A percentile compares a stretch with the other conserved stretches of the same genome.
Conservation (phyloP, 2,888 invertebrate genomes). For the Hirtodrosophila duncani region DNA sequence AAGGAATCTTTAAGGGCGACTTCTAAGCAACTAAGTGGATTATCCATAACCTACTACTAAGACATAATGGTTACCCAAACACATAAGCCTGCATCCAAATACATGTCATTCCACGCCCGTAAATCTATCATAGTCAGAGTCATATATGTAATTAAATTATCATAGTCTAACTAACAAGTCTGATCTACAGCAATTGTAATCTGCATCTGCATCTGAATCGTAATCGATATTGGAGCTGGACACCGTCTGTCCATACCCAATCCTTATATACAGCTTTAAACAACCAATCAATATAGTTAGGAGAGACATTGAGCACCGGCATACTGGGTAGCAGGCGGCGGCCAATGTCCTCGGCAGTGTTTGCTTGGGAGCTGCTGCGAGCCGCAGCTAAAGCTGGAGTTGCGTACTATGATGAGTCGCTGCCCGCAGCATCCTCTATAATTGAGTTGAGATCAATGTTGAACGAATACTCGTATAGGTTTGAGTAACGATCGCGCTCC, state of each 20-base stretch:
- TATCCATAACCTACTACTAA: no score
- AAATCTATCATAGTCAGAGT: no score
- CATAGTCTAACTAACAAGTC: no score
- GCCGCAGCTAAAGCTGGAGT: slow-evolving; percentile 41
- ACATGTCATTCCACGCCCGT: no score
- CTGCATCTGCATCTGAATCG: no score
- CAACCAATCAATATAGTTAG: slow-evolving; percentile 65
- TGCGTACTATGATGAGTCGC: slow-evolving; percentile 79
- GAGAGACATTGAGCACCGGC: slow-evolving; percentile 17
- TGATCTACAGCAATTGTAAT: no score
- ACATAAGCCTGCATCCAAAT: no score
- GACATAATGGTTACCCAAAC: no score
- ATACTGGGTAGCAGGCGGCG: slow-evolving; percentile 4
- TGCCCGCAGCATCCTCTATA: slow-evolving; percentile 78
- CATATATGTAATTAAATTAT: no score
- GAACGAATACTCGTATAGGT: slow-evolving; percentile 79
- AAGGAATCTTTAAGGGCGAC: no score
- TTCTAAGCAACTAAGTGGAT: no score
- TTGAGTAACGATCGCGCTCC: slow-evolving; percentile 78
- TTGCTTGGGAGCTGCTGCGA: slow-evolving; percentile 25
- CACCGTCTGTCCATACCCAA: slow-evolving; percentile 32
- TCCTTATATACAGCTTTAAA: slow-evolving; percentile 45
- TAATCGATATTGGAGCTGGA: no score
- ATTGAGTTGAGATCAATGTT: slow-evolving; percentile 79
- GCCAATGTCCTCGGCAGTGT: slow-evolving; percentile 39